Conservation (phyloP, 64 coral and sea anemone genomes). For the Trachythela sp. region DNA sequence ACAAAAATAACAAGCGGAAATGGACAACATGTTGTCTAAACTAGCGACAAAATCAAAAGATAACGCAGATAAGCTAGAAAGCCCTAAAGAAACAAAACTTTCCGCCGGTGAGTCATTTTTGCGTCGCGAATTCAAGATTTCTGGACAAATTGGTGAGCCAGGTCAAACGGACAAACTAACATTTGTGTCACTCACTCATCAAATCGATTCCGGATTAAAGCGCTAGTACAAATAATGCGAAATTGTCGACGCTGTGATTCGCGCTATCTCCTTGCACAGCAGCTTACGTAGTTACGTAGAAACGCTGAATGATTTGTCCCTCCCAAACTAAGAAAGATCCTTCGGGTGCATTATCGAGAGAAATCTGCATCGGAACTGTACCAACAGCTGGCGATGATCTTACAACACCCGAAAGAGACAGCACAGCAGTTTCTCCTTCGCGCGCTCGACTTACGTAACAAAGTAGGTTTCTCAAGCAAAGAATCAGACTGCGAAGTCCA, state of each 20-base stretch:
- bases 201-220: slow-evolving; percentile 16
- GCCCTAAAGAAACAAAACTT: background rate
- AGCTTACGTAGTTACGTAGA: too few relatives aligned
- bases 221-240: background rate
- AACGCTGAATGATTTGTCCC: background rate
- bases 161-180: background rate
- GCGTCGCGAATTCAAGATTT: slow-evolving; percentile 11
- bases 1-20: background rate
- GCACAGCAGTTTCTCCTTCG: background rate
- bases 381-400: background rate
- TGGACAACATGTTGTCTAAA: background rate
- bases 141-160: slow-evolving; percentile 4
- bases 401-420: background rate
- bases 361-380: background rate
- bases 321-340: background rate
- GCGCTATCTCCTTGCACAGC: background rate
- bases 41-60: background rate
- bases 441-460: too few relatives aligned
- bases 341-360: background rate
- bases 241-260: background rate
- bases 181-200: background rate
- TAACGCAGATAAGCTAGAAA: background rate
- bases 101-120: background rate
- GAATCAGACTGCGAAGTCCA: background rate
- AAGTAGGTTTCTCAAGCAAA: too few relatives aligned